Conservation (phyloP, 2,888 invertebrate species). For the Oscheius sp. region DNA sequence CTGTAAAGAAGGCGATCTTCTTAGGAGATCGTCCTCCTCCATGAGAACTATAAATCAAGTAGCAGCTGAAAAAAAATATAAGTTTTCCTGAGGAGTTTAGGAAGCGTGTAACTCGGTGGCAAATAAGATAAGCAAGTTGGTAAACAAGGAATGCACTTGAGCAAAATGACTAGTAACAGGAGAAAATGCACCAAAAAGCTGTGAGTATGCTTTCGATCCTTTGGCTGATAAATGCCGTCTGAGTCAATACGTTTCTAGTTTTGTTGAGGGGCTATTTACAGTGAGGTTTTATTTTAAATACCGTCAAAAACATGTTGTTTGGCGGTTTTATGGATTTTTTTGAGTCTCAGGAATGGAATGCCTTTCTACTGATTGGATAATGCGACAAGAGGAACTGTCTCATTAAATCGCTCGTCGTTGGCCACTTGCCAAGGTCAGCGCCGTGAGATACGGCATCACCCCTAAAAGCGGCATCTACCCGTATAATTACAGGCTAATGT, state of each 20-base stretch:
- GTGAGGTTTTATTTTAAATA: too few species aligned
- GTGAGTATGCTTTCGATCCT: too few species aligned
- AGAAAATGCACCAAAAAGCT: too few species aligned
- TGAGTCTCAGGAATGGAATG: too few species aligned
- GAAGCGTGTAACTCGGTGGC: not conserved
- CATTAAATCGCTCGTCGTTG: not conserved
- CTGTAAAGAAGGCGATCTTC: conserved; percentile 37
- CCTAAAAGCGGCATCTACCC: not conserved
- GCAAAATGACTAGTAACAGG: not conserved
- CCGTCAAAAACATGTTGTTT: too few species aligned
- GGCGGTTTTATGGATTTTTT: too few species aligned
- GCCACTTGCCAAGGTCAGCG: conserved; percentile 18
- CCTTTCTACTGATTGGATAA: too few species aligned
- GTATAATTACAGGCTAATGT: too few species aligned
- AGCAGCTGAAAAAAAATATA: conserved; percentile 14
- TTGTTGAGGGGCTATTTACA: too few species aligned
- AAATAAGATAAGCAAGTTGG: conserved; percentile 32
- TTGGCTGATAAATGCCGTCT: too few species aligned
- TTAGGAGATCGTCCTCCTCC: conserved; percentile 25
- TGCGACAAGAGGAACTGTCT: conserved; percentile 1
- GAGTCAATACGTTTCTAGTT: too few species aligned
- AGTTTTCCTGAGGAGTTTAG: not conserved
- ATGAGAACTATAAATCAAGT: not conserved
- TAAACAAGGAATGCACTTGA: conserved; percentile 9
- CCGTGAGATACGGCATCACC: conserved; percentile 13